phyloP scores from a whole-genome alignment of 2,113 vertebrate species.

The Puffinus mauretanicus region DNA sequence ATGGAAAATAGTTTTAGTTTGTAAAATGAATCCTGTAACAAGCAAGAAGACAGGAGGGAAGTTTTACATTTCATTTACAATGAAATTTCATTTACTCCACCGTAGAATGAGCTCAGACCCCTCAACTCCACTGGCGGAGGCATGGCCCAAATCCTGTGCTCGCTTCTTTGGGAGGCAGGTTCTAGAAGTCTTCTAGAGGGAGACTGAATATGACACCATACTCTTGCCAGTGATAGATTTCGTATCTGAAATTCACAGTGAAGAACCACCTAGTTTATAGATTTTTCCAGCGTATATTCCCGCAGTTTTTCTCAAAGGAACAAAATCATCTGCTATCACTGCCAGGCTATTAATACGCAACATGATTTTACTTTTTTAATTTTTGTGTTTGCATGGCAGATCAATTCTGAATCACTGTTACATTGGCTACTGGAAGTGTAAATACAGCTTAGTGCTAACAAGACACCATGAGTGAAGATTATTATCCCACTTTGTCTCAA shows the following conservation, averaged over 20 bases:
- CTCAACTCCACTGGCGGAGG: background rate
- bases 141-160: accelerated
- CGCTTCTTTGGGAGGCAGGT: background rate
- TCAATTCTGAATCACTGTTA: background rate
- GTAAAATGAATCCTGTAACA: background rate
- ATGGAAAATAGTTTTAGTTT: background rate
- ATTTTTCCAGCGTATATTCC: background rate
- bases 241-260: background rate
- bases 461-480: background rate
- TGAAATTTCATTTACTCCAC: background rate
- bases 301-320: background rate
- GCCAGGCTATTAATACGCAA: background rate
- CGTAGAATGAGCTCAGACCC: background rate
- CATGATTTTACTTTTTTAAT: background rate
- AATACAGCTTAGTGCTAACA: background rate
- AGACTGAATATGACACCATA: background rate
- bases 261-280: background rate
- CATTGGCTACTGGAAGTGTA: background rate
- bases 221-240: background rate
- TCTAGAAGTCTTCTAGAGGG: background rate
- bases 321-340: background rate
- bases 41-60: background rate
- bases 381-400: background rate
- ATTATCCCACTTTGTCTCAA: background rate
- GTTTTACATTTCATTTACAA: background rate